Evolutionary conservation across 1,140 invertebrate genomes (phyloP).

Genomic region (Globodera rostochiensis): DNA sequence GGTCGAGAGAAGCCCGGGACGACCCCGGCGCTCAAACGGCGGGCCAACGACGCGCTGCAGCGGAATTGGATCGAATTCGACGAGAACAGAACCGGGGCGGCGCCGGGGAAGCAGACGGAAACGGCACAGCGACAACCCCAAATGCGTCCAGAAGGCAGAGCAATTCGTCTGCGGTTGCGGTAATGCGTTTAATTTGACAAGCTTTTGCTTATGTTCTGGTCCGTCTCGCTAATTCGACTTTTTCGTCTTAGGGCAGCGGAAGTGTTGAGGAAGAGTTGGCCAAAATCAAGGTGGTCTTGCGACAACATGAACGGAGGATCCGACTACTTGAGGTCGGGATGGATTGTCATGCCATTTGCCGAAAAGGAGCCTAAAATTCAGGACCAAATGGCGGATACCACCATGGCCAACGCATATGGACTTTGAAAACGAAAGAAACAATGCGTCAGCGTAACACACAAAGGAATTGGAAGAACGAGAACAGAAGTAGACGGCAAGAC

Average conservation of each 20-base stretch:
- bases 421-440: conserved; percentile 28
- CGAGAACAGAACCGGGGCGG: conserved; percentile 51
- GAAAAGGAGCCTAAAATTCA: background rate
- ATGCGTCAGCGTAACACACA: too few species aligned
- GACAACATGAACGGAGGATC: conserved; percentile 89
- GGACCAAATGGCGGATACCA: conserved; percentile 32
- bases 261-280: conserved; percentile 76
- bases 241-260: background rate
- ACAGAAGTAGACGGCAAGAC: conserved; percentile 35
- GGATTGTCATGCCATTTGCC: conserved; percentile 53
- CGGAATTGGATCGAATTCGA: conserved; percentile 58
- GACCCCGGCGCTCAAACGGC: conserved; percentile 42
- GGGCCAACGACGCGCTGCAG: conserved; percentile 61
- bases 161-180: conserved; percentile 36
- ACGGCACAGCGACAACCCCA: background rate
- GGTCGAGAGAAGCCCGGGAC: conserved; percentile 27
- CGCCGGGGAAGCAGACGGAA: conserved; percentile 28
- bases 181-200: background rate
- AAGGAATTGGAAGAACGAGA: conserved; percentile 49
- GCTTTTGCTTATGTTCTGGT: background rate
- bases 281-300: conserved; percentile 85
- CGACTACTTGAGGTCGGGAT: conserved; percentile 73
- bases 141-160: conserved; percentile 30
- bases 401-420: conserved; percentile 51
- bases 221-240: background rate